These are phyloP conservation scores for Melanotaenia parkinsoni DNA, from an alignment of 2,797 vertebrate species.

Conservation along the genomic window DNA sequence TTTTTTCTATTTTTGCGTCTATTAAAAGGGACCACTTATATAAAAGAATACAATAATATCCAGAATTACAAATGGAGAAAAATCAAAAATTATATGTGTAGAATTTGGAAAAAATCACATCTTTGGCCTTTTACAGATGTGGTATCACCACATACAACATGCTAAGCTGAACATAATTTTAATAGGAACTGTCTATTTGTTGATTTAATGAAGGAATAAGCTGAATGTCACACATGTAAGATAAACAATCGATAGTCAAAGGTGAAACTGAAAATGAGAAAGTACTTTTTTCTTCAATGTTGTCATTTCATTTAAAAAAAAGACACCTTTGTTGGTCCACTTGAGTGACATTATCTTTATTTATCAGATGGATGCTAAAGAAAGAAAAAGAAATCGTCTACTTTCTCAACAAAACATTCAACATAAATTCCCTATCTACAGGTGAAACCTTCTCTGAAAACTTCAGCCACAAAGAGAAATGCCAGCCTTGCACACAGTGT, in stretches of 20 bases:
- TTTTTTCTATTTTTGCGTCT: not conserved
- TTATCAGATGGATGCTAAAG: not conserved
- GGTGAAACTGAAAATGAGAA: not conserved
- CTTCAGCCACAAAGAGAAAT: conserved; percentile 88
- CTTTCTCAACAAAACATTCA: not conserved
- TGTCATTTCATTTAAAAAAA: not conserved
- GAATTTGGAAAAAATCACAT: not conserved
- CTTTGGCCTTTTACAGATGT: no score
- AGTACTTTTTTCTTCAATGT: not conserved
- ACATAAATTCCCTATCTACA: conserved; percentile 60
- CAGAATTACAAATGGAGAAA: not conserved
- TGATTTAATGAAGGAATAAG: not conserved
- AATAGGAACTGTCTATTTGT: not conserved
- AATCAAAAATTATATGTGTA: not conserved
- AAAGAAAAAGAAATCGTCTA: not conserved
- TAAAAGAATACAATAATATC: not conserved
- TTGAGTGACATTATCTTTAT: not conserved
- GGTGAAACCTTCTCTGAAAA: conserved; percentile 93
- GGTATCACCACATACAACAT: not conserved
- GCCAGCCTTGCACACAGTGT: conserved; percentile 89
- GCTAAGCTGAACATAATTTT: not conserved
- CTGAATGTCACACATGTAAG: no score
- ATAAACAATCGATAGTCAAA: no score
- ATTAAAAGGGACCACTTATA: not conserved
- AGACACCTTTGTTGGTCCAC: not conserved